phyloP scores from a whole-genome alignment of 2,113 vertebrate species.

The Plecotus auritus region DNA sequence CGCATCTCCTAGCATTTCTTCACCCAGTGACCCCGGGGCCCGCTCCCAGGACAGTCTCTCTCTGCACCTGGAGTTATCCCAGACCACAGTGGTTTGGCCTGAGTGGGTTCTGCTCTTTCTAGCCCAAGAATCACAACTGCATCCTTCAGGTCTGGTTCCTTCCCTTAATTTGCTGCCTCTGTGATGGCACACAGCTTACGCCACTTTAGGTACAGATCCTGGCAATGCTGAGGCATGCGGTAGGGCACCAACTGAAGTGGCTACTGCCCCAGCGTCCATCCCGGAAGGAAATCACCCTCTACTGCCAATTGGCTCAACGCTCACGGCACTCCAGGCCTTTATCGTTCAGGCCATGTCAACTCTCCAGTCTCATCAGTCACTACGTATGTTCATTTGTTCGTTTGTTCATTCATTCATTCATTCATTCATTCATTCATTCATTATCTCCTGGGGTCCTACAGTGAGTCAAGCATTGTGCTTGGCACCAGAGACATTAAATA shows the following conservation, averaged over 20 bases:
- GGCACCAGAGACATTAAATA: background rate
- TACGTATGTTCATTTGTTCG: background rate
- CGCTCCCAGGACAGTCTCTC: background rate
- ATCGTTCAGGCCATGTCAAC: background rate
- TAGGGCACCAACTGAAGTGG: rapidly evolving
- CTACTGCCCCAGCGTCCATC: background rate
- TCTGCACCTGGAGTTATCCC: background rate
- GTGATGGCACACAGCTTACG: background rate
- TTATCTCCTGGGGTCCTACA: background rate
- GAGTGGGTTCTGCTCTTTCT: background rate
- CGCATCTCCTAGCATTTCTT: background rate
- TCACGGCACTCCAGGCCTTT: background rate
- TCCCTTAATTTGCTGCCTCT: background rate
- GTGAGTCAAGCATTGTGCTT: background rate
- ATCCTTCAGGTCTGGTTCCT: background rate
- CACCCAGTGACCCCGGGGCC: background rate
- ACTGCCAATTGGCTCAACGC: background rate
- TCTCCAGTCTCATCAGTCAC: background rate
- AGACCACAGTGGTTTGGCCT: background rate
- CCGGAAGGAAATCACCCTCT: background rate
- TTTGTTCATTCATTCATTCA: background rate
- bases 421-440: background rate
- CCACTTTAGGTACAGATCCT: background rate
- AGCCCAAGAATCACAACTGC: background rate
- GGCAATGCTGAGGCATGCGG: rapidly evolving